Percentiles rank a stretch among this genome's conserved stretches.
Conservation (phyloP, 2,888 invertebrate species). For the Eupithecia centaureata region DNA sequence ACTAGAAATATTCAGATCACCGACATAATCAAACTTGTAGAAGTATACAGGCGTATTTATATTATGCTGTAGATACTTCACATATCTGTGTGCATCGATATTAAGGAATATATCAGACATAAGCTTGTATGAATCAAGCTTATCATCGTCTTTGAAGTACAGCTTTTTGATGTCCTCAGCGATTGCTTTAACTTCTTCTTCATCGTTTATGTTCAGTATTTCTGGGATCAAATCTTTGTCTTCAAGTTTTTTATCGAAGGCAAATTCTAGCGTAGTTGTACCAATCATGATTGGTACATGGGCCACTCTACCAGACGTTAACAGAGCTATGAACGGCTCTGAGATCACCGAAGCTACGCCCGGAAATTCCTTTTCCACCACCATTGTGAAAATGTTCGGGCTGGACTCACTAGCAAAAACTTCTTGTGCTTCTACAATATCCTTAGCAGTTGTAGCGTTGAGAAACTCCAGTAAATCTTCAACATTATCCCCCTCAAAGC, state of each 20-base stretch:
- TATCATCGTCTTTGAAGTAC: conserved; percentile 70
- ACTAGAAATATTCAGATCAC: conserved; percentile 63
- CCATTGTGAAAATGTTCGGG: conserved; percentile 51
- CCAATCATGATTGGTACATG: conserved; percentile 74
- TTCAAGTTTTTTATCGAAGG: conserved; percentile 53
- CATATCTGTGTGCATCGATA: conserved; percentile 65
- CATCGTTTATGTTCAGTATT: conserved; percentile 62
- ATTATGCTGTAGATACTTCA: conserved; percentile 65
- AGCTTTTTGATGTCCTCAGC: conserved; percentile 61
- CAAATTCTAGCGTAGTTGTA: conserved; percentile 61
- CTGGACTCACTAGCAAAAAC: conserved; percentile 49
- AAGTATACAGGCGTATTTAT: conserved; percentile 70
- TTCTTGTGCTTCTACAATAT: conserved; percentile 63
- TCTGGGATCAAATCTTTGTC: conserved; percentile 66
- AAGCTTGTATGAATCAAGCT: conserved; percentile 67
- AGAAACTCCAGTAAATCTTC: conserved; percentile 72
- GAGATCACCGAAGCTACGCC: conserved; percentile 67
- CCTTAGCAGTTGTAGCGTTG: conserved; percentile 63
- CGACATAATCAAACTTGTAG: conserved; percentile 75
- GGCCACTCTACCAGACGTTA: conserved; percentile 70
- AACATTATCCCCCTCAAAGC: conserved; percentile 64
- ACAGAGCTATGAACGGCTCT: conserved; percentile 64
- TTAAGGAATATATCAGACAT: conserved; percentile 65
- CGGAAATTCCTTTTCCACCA: conserved; percentile 73
- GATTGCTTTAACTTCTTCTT: conserved; percentile 59